Conservation (phyloP, 2,797 vertebrate species). For the Neostethus bicornis region DNA sequence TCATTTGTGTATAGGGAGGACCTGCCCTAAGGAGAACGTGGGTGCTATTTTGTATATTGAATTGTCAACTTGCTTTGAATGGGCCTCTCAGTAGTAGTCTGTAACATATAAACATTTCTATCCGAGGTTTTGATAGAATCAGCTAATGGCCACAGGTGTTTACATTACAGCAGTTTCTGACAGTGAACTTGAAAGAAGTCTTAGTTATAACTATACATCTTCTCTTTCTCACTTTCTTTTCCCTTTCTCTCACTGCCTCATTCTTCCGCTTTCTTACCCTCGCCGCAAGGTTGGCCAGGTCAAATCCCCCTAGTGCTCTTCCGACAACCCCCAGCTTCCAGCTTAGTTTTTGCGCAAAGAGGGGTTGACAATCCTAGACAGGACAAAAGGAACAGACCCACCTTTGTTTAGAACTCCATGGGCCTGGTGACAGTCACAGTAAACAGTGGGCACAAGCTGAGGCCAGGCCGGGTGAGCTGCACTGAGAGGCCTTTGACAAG, state of each 20-base stretch:
- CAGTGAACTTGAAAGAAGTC: conserved; percentile 72
- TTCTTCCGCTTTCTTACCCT: conserved; percentile 34
- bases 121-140: conserved; percentile 76
- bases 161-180: conserved; percentile 74
- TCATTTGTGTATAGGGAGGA: too few species aligned
- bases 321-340: conserved; percentile 47
- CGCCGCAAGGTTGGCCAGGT: conserved; percentile 59
- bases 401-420: conserved; percentile 92
- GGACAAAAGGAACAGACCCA: conserved; percentile 92
- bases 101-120: conserved; percentile 78
- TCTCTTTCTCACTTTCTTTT: conserved; percentile 43
- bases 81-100: conserved; percentile 73
- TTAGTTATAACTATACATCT: conserved; percentile 66
- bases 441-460: conserved; percentile 87
- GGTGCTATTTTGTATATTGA: conserved; percentile 69
- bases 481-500: conserved; percentile 88
- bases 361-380: conserved; percentile 81
- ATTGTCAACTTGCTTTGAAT: conserved; percentile 73
- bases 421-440: conserved; percentile 90
- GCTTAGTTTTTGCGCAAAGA: conserved; percentile 70
- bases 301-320: conserved; percentile 45
- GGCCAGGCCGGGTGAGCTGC: conserved; percentile 83
- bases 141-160: conserved; percentile 81
- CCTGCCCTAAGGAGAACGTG: too few species aligned
- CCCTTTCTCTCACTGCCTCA: conserved; percentile 32